Base-by-base conservation (phyloP, 2,113 vertebrate species). In the Lepus timidus region DNA sequence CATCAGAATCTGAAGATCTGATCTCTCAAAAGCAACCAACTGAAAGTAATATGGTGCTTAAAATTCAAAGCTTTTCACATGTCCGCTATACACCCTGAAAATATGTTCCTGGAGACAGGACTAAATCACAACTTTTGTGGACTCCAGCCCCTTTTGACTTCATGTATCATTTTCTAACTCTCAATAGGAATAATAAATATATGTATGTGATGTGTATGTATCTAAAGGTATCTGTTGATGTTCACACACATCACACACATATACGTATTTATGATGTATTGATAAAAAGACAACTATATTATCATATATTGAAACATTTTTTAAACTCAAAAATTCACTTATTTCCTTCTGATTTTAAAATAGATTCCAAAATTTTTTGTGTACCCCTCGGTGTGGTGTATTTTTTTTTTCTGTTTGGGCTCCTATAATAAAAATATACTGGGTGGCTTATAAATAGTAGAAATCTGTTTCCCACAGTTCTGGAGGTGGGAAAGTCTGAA, bases 291-390 rank as follows among this genome's bases (percentile, higher is more conserved):
- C 6, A 31, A 44, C n/a, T 61, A 80, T 49, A 73, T 85, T 64
- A 70, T 39, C 83, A 33, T 19, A 55, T 65, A 68, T 89, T 93
- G 78, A 76, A 92, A 22, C 4, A 49, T 17, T 22, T 92, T 36
- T 51, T 79, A 65, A 70, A 51, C 6, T 22, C 33, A 39, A 83
- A 94, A 84, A 25, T 85, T 64, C 4, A 79, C 71, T 88, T 76
- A 55, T 89, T 81, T 76, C 33, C 11, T 91, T 83, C 19, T 68
- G n/a, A 68, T 84, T 93, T 85, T 31, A 92, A 87, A 87, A 68
- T 0, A 89, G 74, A 85, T 39, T 70, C 55, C 85, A 91, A 97
- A 78, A 25, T 55, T 2, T 70, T 87, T 85, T 1, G 16, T 79
- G 20, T 71, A 9, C 8, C 7, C 5, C 29, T 25, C 17, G 33